Evolutionary conservation across 1,140 invertebrate species (phyloP), one percentile per base, ranked within the genome.

Genomic region (Cyrtorhinus lividipennis): DNA sequence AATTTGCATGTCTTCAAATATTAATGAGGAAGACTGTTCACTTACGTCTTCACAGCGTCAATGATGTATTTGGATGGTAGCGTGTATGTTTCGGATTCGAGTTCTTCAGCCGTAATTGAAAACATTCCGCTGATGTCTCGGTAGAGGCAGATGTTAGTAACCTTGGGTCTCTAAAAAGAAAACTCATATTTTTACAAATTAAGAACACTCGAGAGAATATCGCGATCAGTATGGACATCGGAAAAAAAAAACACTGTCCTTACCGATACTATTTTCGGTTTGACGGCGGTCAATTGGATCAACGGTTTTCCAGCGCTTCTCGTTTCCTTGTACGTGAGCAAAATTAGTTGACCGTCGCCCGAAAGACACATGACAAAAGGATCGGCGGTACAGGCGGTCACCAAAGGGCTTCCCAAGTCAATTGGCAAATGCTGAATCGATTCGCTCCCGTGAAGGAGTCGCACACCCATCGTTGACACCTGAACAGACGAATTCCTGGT

Each of bases 101-200:
- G 38, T 38, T 74, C 64, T 44, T 59, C 57, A 75, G 68, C 62
- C 73, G 68, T 65, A 13, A 75, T 76, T 0, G 85, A 83, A 71
- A 97, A 96, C 38, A 97, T 70, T 2, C 93, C 92, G 68, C 91
- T 95, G 0, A 87, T 77, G 74, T 98, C 94, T 69, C 89, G 81
- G 71, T 94, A 95, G 3, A 85, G 82, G 68, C 84, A 84, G n/a
- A 91, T 71, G 1, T 84, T 82, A 53, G 84, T 78, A 62, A 91
- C 82, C 60, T 81, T 79, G 24, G 82, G 82, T 65, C 76, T 77
- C 81, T 83, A 64, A n/a, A n/a, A n/a, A n/a, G n/a, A n/a, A n/a
- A n/a, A n/a, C n/a, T n/a, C n/a, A n/a, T n/a, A n/a, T n/a, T n/a
- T n/a, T n/a, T n/a, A n/a, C n/a, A n/a, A n/a, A n/a, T n/a, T n/a